These are phyloP conservation scores for Daboia siamensis DNA, from an alignment of 2,113 vertebrate species.

Conservation along the genomic window DNA sequence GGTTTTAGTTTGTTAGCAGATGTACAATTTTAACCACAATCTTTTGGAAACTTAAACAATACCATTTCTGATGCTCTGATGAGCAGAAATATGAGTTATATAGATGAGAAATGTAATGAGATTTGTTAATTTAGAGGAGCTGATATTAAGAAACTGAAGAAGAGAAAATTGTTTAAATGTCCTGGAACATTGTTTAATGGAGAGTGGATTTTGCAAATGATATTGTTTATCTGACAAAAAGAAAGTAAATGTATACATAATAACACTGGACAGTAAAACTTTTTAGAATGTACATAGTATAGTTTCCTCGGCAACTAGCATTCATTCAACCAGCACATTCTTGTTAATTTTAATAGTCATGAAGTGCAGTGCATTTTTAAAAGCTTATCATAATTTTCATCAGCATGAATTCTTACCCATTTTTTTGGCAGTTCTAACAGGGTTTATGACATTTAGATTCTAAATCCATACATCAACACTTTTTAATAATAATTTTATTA, in stretches of 20 bases:
- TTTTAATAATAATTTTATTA: not conserved
- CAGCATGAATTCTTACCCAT: constrained; percentile 4
- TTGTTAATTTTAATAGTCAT: constrained; percentile 25
- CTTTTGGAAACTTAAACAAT: not conserved
- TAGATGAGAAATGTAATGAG: not conserved
- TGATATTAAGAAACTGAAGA: not conserved
- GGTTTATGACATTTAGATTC: constrained; percentile 15
- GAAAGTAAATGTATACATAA: constrained; percentile 8
- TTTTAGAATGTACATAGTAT: not conserved
- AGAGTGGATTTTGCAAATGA: constrained; percentile 14
- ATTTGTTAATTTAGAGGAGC: not conserved
- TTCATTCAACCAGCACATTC: constrained; percentile 24
- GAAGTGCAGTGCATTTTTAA: constrained; percentile 17
- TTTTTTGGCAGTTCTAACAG: constrained; percentile 11
- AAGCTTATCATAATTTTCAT: constrained; percentile 16
- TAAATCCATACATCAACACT: constrained; percentile 7
- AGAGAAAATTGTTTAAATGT: not conserved
- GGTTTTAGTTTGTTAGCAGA: not conserved
- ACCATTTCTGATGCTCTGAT: not conserved
- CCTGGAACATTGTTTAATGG: constrained; percentile 12
- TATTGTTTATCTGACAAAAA: not conserved
- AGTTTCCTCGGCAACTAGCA: constrained; percentile 13
- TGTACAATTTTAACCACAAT: not conserved
- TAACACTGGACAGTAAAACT: not conserved
- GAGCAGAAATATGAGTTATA: not conserved